A percentile compares a stretch with the other conserved stretches of the same genome.
phyloP scores from a whole-genome alignment of 2,888 invertebrate species.

The Ochlodes sylvanus region DNA sequence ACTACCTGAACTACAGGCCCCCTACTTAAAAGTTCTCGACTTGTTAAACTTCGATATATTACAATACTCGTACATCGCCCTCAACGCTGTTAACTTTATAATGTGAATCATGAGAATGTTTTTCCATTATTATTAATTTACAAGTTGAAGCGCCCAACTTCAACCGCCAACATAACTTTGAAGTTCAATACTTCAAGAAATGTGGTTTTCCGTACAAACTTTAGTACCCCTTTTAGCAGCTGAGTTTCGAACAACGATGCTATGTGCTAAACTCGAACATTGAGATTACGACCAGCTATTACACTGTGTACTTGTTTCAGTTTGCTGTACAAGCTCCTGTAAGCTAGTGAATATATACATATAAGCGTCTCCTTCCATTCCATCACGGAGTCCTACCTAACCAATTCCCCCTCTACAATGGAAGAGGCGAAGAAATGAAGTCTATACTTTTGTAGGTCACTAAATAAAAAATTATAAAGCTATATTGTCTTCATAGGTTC shows the following conservation, averaged over 20 bases:
- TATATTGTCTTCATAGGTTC: no score
- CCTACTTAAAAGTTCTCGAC: background rate
- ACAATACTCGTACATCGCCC: background rate
- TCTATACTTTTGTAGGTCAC: no score
- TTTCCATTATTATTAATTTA: constrained; percentile 13
- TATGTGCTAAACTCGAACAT: background rate
- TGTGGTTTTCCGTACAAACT: constrained; percentile 13
- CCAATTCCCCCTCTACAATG: no score
- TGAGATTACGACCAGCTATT: background rate
- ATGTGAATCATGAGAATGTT: constrained; percentile 7
- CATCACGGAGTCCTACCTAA: no score
- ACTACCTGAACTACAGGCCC: background rate
- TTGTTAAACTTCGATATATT: constrained; percentile 7
- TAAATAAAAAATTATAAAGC: no score
- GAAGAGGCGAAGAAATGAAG: no score
- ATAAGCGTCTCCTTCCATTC: no score
- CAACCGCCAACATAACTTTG: background rate
- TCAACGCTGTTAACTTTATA: background rate
- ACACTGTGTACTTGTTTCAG: no score
- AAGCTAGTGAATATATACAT: no score
- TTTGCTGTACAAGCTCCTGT: no score
- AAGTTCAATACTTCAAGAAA: constrained; percentile 4
- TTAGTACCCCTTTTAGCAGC: constrained; percentile 3
- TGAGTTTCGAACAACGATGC: background rate
- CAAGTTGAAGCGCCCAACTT: background rate